Percentiles rank a stretch among this genome's conserved stretches.
Evolutionary conservation across 2,888 invertebrate species (phyloP).

Genomic region (Melieria omissa): DNA sequence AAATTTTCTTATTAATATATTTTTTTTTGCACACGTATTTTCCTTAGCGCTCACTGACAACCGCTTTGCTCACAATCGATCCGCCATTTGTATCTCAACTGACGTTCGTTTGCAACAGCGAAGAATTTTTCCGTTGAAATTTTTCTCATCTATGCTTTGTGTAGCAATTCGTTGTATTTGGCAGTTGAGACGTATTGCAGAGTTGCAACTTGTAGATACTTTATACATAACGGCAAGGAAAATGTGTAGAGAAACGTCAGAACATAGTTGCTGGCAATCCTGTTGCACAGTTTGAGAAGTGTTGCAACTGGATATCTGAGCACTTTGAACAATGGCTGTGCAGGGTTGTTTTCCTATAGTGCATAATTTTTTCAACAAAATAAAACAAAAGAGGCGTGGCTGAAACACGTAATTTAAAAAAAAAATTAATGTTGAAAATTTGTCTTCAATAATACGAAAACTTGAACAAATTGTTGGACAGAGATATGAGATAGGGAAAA

Average conservation of each 20-base stretch:
- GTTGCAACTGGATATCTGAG: background rate
- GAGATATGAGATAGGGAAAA: no score
- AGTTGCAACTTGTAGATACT: background rate
- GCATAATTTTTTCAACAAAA: no score
- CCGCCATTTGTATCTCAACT: slow-evolving; percentile 36
- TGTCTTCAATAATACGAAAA: no score
- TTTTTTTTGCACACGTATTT: no score
- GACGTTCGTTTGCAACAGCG: slow-evolving; percentile 23
- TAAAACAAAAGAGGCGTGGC: no score
- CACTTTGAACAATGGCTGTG: no score
- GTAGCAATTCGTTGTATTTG: background rate
- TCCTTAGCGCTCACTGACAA: background rate
- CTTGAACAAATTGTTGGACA: no score
- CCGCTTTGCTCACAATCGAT: slow-evolving; percentile 27
- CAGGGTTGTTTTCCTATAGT: no score
- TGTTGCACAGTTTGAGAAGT: background rate
- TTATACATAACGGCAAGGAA: no score
- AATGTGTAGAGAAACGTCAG: slow-evolving; percentile 6
- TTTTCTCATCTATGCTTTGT: slow-evolving; percentile 3
- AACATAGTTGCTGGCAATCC: slow-evolving; percentile 5
- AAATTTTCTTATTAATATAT: no score
- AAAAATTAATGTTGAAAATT: no score
- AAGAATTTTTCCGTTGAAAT: slow-evolving; percentile 1
- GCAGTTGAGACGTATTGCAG: background rate
- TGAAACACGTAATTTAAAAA: no score